Evolutionary conservation across 2,797 vertebrate species (phyloP), one percentile per base, ranked within the genome.

Genomic region (Gymnocypris eckloni): DNA sequence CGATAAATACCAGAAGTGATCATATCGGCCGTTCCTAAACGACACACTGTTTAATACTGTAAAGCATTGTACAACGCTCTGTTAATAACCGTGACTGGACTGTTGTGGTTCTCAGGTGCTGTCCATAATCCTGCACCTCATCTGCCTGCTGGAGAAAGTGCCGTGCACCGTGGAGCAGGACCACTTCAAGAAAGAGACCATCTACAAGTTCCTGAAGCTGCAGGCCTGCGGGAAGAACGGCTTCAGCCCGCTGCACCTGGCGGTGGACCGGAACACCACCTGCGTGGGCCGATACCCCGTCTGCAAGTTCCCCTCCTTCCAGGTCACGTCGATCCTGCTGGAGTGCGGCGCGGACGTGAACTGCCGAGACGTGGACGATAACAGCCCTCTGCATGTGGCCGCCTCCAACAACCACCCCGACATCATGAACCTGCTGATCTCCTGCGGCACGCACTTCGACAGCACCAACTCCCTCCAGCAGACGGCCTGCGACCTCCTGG

Each of bases 361-460:
- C 86, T 95, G 97, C 90, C 95, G 97, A 81, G 98, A 99, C 89
- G 96, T 97, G 20, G 97, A 99, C 87, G 95, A 97, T 93, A 99
- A 99, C 94, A 98, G 97, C 90, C 97, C 98, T 0, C 94, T 99
- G n/a, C 98, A 99, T 80, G 96, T 99, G 79, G 98, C 98, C 18
- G 98, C 98, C 70, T 94, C 98, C 89, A 99, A 99, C 90, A 99
- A 99, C 91, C 97, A 99, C 94, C 97, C 97, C 1, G 98, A 97
- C 92, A 98, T 99, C 93, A 99, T 99, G 98, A 99, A 99, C 95
- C 93, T 99, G 91, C 96, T 99, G 87, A 97, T 99, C 90, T 97
- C 98, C 84, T 95, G 97, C 79, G 98, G 98, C 89, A 96, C 97
- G 88, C 98, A 99, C 93, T 99, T 99, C 1, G 98, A 99, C 96